phyloP scores from a whole-genome alignment of 2,113 vertebrate species.

The Phylloscopus trochiloides region DNA sequence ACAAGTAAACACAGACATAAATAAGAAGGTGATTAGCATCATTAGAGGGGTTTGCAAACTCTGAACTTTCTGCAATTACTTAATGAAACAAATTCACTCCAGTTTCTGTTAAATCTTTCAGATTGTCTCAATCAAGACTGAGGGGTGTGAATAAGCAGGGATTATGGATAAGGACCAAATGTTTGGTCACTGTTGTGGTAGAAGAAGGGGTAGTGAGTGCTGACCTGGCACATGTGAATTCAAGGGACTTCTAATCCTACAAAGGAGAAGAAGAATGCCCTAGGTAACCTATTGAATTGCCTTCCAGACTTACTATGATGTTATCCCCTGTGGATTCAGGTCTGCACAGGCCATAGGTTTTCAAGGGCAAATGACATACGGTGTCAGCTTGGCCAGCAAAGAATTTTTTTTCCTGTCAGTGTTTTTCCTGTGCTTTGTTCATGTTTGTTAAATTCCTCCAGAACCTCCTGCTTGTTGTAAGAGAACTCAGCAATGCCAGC shows the following conservation, averaged over 20 bases:
- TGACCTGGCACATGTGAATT: background rate
- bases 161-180: background rate
- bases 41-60: slow-evolving; percentile 18
- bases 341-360: background rate
- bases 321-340: background rate
- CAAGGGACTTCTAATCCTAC: background rate
- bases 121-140: background rate
- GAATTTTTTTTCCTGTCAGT: background rate
- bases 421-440: background rate
- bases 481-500: background rate
- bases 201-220: background rate
- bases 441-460: background rate
- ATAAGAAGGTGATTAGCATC: background rate
- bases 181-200: background rate
- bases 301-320: background rate
- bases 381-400: background rate
- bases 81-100: background rate
- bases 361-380: background rate
- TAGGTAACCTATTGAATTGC: background rate
- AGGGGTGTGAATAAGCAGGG: background rate
- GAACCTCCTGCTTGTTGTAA: background rate
- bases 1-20: background rate
- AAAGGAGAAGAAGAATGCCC: background rate
- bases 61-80: background rate
- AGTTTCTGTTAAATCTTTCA: background rate